Conservation (phyloP, 1,140 invertebrate genomes). For the Cotesia typhae region DNA sequence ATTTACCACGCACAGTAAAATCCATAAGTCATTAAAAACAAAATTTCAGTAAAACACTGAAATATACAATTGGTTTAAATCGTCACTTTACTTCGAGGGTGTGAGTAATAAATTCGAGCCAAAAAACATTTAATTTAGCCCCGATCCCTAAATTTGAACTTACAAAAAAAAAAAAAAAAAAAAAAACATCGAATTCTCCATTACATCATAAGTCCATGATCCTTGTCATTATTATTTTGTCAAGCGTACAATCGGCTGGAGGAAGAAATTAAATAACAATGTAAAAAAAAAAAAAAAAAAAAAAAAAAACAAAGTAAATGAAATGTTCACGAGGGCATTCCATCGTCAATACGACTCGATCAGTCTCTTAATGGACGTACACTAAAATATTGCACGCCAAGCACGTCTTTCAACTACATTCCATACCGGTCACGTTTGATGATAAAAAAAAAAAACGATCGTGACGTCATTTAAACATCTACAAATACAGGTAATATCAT, state of each 20-base stretch:
- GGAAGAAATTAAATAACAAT: constrained; percentile 9
- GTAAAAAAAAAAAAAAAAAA: constrained; percentile 1
- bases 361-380: constrained; percentile 35
- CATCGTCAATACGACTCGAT: constrained; percentile 24
- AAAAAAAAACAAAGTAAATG: constrained; percentile 7
- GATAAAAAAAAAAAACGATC: constrained; percentile 27
- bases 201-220: too few relatives aligned
- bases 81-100: too few relatives aligned
- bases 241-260: background rate
- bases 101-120: too few relatives aligned
- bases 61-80: too few relatives aligned
- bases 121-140: too few relatives aligned
- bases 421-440: constrained; percentile 39
- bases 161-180: too few relatives aligned
- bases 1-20: too few relatives aligned
- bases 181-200: too few relatives aligned
- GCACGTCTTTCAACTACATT: constrained; percentile 38
- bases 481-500: constrained; percentile 16
- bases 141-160: too few relatives aligned
- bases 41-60: too few relatives aligned
- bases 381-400: constrained; percentile 36
- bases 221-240: background rate
- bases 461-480: constrained; percentile 35
- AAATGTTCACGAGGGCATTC: constrained; percentile 3
- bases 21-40: too few relatives aligned